Evolutionary conservation across 2,113 vertebrate species (phyloP).

Genomic region (Prionailurus bengalensis): DNA sequence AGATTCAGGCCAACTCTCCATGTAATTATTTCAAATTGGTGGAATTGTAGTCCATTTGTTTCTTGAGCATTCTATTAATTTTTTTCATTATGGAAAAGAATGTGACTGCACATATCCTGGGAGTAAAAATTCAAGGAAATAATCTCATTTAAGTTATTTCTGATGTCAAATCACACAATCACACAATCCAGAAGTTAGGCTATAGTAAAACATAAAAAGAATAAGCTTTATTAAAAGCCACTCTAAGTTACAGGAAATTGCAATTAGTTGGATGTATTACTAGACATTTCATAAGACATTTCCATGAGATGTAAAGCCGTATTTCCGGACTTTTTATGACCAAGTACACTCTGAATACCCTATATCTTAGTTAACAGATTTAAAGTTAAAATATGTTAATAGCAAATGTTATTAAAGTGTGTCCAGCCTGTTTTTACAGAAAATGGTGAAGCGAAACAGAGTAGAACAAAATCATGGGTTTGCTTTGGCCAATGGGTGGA

Average conservation of each 20-base stretch:
- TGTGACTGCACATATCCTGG: conserved; percentile 59
- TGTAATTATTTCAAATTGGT: conserved; percentile 48
- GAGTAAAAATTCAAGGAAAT: conserved; percentile 79
- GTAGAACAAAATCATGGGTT: background rate
- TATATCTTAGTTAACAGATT: conserved; percentile 71
- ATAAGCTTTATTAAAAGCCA: conserved; percentile 76
- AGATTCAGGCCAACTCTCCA: background rate
- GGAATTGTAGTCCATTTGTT: conserved; percentile 54
- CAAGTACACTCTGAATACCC: conserved; percentile 33
- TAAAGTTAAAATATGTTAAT: conserved; percentile 74
- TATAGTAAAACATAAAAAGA: conserved; percentile 71
- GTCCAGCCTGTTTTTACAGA: conserved; percentile 47
- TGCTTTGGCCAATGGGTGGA: background rate
- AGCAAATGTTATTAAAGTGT: conserved; percentile 74
- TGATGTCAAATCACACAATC: conserved; percentile 69
- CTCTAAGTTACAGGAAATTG: conserved; percentile 79
- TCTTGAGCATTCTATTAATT: conserved; percentile 60
- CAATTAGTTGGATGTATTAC: conserved; percentile 68
- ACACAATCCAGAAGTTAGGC: conserved; percentile 70
- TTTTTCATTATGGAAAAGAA: conserved; percentile 73
- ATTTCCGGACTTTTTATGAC: conserved; percentile 72
- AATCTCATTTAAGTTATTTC: conserved; percentile 78
- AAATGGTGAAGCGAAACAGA: conserved; percentile 72
- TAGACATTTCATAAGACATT: conserved; percentile 75
- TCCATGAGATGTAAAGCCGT: conserved; percentile 66